A percentile compares a stretch with the other conserved stretches of the same genome.
Conservation (phyloP, 2,797 vertebrate species). For the Anguilla obscura region DNA sequence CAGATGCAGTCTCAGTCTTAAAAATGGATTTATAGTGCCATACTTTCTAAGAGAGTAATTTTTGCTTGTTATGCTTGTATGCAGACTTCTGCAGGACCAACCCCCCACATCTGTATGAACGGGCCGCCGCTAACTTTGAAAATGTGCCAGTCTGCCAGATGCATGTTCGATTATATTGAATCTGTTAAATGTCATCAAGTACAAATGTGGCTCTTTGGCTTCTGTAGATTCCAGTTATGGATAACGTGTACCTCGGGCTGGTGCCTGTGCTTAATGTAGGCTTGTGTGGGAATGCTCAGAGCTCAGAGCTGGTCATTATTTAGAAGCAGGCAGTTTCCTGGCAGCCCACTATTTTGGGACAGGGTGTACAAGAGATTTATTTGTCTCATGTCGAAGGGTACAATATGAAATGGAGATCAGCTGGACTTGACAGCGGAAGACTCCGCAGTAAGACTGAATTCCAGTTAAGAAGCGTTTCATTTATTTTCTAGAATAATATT, state of each 20-base stretch:
- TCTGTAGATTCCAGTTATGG: background rate
- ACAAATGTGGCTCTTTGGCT: background rate
- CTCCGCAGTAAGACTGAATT: background rate
- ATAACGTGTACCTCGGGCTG: background rate
- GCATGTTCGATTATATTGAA: background rate
- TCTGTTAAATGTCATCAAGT: background rate
- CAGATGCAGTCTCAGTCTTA: background rate
- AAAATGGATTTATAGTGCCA: background rate
- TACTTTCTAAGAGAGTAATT: background rate
- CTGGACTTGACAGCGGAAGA: background rate
- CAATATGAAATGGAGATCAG: background rate
- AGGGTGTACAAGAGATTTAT: background rate
- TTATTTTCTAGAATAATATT: background rate
- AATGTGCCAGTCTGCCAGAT: background rate
- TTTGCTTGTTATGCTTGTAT: conserved; percentile 3
- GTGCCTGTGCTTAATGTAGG: background rate
- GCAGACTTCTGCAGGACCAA: no score
- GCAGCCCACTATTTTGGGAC: background rate
- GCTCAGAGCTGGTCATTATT: background rate
- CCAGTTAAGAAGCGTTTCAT: background rate
- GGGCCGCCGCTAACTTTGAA: background rate
- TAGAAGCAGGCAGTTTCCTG: background rate
- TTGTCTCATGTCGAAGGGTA: background rate
- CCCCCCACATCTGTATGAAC: background rate
- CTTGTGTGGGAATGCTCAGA: conserved; percentile 10